Percentiles rank a stretch among this genome's conserved stretches.
These are phyloP conservation scores for Streptopelia turtur DNA, from an alignment of 2,797 vertebrate species.

Conservation along the genomic window DNA sequence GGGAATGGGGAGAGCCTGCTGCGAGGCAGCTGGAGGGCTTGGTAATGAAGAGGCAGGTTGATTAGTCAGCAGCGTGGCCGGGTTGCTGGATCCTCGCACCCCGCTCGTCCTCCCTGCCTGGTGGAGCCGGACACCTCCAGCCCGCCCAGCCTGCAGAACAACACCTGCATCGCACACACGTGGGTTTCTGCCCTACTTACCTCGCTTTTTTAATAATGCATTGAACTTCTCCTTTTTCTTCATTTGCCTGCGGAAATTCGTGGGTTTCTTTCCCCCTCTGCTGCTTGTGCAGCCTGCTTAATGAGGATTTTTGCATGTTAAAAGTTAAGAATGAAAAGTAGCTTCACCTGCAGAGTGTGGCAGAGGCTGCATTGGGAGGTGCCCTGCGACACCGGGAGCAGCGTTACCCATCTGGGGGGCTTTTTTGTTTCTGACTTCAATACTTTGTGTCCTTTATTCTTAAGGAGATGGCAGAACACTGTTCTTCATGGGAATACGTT, in stretches of 20 bases:
- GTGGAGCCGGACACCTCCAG: neutral
- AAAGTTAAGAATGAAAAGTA: slow-evolving; percentile 6
- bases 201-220: slow-evolving; percentile 33
- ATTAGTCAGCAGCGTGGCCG: slow-evolving; percentile 29
- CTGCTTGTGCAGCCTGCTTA: slow-evolving; percentile 11
- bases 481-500: neutral
- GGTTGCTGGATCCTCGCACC: neutral
- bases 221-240: neutral
- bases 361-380: neutral
- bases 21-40: slow-evolving; percentile 51
- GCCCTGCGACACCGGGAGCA: neutral
- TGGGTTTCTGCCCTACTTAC: slow-evolving; percentile 43
- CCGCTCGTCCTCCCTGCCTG: slow-evolving; percentile 11
- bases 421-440: neutral
- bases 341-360: neutral
- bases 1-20: slow-evolving; percentile 54
- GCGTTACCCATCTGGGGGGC: neutral
- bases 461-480: neutral
- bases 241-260: neutral
- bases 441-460: neutral
- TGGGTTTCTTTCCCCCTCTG: neutral
- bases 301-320: slow-evolving; percentile 33
- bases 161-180: neutral
- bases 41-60: slow-evolving; percentile 55
- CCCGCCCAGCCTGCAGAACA: neutral